phyloP scores from a whole-genome alignment of 2,797 vertebrate species.

The Sebastes glaucus region DNA sequence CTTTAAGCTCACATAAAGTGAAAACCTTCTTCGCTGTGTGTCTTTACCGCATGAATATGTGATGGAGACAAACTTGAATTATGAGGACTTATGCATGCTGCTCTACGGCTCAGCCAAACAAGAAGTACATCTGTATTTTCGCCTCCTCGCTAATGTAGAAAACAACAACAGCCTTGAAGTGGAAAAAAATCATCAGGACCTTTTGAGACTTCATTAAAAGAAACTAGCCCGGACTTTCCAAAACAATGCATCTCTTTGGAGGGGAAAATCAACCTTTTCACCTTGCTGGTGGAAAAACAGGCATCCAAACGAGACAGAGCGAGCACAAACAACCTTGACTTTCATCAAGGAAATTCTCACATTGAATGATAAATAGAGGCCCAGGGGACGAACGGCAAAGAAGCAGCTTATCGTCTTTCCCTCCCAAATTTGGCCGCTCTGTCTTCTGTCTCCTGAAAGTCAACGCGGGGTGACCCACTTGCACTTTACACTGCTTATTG shows the following conservation, averaged over 20 bases:
- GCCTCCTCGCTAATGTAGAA: slow-evolving; percentile 55
- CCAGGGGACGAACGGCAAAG: slow-evolving; percentile 80
- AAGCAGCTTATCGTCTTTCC: slow-evolving; percentile 85
- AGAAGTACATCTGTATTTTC: slow-evolving; percentile 61
- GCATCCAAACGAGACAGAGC: slow-evolving; percentile 79
- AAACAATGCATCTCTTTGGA: slow-evolving; percentile 75
- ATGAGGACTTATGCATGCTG: slow-evolving; percentile 21
- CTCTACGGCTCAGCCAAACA: slow-evolving; percentile 30
- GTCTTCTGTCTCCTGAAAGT: slow-evolving; percentile 81
- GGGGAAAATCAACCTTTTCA: slow-evolving; percentile 83
- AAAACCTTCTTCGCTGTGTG: slow-evolving; percentile 36
- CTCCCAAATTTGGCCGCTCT: slow-evolving; percentile 80
- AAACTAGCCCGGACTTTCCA: slow-evolving; percentile 73
- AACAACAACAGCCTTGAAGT: slow-evolving; percentile 75
- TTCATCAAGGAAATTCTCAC: slow-evolving; percentile 87
- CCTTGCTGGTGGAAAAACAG: slow-evolving; percentile 83
- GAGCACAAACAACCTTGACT: slow-evolving; percentile 87
- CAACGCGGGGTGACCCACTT: slow-evolving; percentile 78
- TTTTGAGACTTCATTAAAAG: slow-evolving; percentile 82
- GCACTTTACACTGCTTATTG: slow-evolving; percentile 77
- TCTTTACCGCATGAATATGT: slow-evolving; percentile 34
- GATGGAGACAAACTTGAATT: slow-evolving; percentile 41
- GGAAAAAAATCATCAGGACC: slow-evolving; percentile 72
- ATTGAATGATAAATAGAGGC: slow-evolving; percentile 87
- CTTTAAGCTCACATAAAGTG: slow-evolving; percentile 46